phyloP scores from a whole-genome alignment of 2,797 vertebrate genomes.

The Myotis planiceps region DNA sequence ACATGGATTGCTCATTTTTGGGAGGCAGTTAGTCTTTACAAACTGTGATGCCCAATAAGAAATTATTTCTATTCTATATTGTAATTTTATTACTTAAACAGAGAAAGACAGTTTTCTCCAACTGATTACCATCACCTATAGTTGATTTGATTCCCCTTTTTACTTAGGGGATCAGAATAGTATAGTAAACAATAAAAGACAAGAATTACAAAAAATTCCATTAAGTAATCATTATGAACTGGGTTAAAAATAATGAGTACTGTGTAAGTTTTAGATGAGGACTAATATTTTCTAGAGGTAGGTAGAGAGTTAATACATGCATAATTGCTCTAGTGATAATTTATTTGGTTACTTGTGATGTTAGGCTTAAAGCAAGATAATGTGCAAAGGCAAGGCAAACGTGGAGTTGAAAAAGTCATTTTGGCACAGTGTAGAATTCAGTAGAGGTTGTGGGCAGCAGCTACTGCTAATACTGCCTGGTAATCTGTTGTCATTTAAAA shows the following conservation, averaged over 20 bases:
- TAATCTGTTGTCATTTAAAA: not conserved
- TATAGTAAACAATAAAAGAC: constrained; percentile 35
- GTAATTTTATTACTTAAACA: constrained; percentile 23
- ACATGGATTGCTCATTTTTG: constrained; percentile 13
- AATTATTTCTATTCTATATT: not conserved
- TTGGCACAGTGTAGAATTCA: not conserved
- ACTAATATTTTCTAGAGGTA: constrained; percentile 3
- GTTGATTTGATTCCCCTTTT: constrained; percentile 7
- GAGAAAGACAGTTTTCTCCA: not conserved
- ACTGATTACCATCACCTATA: not conserved
- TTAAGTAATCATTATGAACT: not conserved
- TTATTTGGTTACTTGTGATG: not conserved
- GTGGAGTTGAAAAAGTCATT: not conserved
- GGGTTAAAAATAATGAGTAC: constrained; percentile 21
- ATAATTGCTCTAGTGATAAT: not conserved
- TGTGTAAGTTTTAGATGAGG: constrained; percentile 11
- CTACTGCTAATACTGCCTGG: not conserved
- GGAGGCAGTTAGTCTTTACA: not conserved
- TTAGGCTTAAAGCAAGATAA: not conserved
- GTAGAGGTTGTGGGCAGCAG: not conserved
- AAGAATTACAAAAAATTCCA: not conserved
- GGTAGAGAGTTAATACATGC: not conserved
- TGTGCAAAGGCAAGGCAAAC: not conserved
- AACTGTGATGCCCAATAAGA: not conserved
- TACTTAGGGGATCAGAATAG: not conserved